Base-by-base conservation (phyloP, 2,888 invertebrate species). In the Fragum whitleyi region DNA sequence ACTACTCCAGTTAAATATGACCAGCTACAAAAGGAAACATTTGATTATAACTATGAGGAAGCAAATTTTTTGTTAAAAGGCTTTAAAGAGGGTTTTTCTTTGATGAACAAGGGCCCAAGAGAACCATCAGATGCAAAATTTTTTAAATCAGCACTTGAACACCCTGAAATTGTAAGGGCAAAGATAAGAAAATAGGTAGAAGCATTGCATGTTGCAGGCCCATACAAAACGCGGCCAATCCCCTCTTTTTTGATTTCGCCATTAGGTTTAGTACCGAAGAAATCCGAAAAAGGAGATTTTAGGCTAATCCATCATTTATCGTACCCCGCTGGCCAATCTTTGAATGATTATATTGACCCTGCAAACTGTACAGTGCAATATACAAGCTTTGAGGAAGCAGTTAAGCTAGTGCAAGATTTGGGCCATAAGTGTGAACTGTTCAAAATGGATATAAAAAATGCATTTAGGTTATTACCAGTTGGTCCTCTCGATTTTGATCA, bases 261-360 rank as follows among this genome's bases (percentile, higher is more conserved):
- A 5, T 14, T 79, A n/a, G 75, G 74, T 61, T 23, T 79, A 0
- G 74, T 78, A 14, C 77, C 81, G 0, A 83, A 81, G 36, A 47
- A 47, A 14, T 47, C 47, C 3, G 70, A 77, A 39, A 11, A 23
- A 21, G 76, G 70, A 5, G 71, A 70, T 51, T 80, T 39, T 67
- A 57, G 78, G 6, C 16, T 84, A 6, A 84, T 84, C 16, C 72
- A 74, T n/a, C 81, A 81, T 55, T 39, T 84, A 1, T 81, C 77
- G 0, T 76, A 79, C 42, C 79, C 81, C 0, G 9, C 1, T 5
- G 78, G 76, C 0, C 5, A 19, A 1, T 75, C 75, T 61, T 26
- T 84, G 1, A 84, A 84, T 61, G 84, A 81, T 55, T 77, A 68
- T 32, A 81, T 81, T 16, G 75, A 75, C 47, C 70, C 26, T 14